Base-by-base conservation (phyloP, 2,888 invertebrate species). In the Polydrusus cervinus region DNA sequence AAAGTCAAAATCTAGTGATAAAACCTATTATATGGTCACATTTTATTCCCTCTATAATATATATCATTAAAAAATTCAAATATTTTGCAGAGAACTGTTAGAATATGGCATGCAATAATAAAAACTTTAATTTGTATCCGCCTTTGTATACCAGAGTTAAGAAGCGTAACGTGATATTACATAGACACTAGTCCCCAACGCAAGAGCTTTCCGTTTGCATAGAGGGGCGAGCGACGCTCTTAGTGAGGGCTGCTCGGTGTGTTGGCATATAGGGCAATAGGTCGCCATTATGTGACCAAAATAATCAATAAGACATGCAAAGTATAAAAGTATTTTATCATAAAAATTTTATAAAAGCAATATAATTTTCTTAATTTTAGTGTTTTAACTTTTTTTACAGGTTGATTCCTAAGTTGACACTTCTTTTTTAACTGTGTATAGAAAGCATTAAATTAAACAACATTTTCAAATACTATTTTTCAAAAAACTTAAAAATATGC, bases 241-340 rank as follows among this genome's bases (percentile, higher is more conserved):
- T 57, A 68, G 57, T 30, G 45, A 68, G 57, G 55, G 43, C 16
- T 20, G 55, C 25, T n/a, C 57, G 20, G 57, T 43, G 68, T 53
- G 68, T 16, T 45, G 57, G 30, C 20, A 68, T 68, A 43, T 68
- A 57, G 68, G 68, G 34, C 57, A 68, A 55, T 55, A n/a, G 68
- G 68, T 68, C 68, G 40, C 9, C 40, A 45, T 68, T 68, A 57
- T 45, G 8, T 38, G 18, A 1, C 57, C 18, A 38, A 57, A 68
- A 55, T 40, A 67, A 68, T 68, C 68, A 38, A 68, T 68, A 68
- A 57, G 16, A 18, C 64, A 34, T 13, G 53, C n/a, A 53, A 51
- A 51, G 16, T 20, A n/a, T 43, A 10, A 43, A 43, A 11, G 8
- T 25, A 25, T 25, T 25, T n/a, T n/a, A n/a, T n/a, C n/a, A n/a